Base-by-base conservation (phyloP, 2,113 vertebrate species). In the Myrmophylax atrothorax region DNA sequence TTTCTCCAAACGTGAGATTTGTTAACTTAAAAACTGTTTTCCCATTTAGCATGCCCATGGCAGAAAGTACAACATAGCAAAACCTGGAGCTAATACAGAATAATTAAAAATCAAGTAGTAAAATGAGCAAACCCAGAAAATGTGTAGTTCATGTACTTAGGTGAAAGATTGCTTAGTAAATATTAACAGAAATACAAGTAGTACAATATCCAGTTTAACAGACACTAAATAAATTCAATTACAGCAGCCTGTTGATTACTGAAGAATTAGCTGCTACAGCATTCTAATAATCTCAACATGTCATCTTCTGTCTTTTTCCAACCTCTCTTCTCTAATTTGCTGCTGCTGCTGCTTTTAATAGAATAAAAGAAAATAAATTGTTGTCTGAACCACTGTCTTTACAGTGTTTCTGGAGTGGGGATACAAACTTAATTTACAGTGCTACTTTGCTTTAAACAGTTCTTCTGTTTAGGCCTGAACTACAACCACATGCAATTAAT, bases 301-400 rank as follows among this genome's bases (percentile, higher is more conserved):
- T 90, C 47, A 23, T 91, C 58, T 86, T 88, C 59, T 82, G 63
- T 79, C 52, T 94, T 80, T 89, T 95, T 92, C 69, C 83, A 90
- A 3, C 53, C 60, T 90, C 79, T 90, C 17, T 78, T 83, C 81
- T 90, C 64, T 86, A 82, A 91, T 90, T 94, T 92, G 75, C 53
- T 90, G 72, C 68, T 87, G 44, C 50, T 62, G 62, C 88, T 97
- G 90, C 92, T 96, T 96, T 96, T 94, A 96, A 94, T 94, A 90
- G 87, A 95, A 87, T 78, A 75, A 86, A 96, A 94, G 73, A 92
- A 96, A 96, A 96, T 90, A 92, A 84, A 86, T 94, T 63, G 78
- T 83, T 92, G 66, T 92, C 90, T 95, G 90, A 96, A 88, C 80
- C 90, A 69, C 93, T 95, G 91, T 93, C 90, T 96, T 95, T 74